These are phyloP conservation scores for Neocrepidodera transversa DNA, from an alignment of 2,888 invertebrate genomes.

Conservation along the genomic window DNA sequence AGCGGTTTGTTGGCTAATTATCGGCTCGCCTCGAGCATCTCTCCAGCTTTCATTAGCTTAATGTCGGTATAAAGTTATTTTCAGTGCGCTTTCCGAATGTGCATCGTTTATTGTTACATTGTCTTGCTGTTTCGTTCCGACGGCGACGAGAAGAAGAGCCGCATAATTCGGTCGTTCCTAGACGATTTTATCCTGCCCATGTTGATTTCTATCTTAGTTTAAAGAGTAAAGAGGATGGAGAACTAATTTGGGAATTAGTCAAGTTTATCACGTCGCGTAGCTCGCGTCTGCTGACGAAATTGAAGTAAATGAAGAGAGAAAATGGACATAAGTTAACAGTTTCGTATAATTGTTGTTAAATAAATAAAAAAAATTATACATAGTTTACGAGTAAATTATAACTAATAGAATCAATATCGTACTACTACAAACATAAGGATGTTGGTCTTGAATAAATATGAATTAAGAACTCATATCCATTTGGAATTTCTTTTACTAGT, in stretches of 20 bases:
- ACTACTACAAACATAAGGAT: too few relatives aligned
- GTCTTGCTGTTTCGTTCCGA: slow-evolving; percentile 28
- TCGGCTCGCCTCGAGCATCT: slow-evolving; percentile 55
- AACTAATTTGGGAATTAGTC: slow-evolving; percentile 23
- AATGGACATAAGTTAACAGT: too few relatives aligned
- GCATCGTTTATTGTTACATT: slow-evolving; percentile 37
- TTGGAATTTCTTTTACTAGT: too few relatives aligned
- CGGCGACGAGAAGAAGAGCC: slow-evolving; percentile 2
- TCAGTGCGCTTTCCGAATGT: slow-evolving; percentile 34
- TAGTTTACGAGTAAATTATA: slow-evolving; percentile 1
- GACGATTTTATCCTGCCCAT: slow-evolving; percentile 20
- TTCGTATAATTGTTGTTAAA: too few relatives aligned
- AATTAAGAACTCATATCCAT: too few relatives aligned
- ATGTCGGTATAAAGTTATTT: slow-evolving; percentile 44
- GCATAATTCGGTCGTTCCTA: slow-evolving; percentile 19
- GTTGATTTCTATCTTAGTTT: slow-evolving; percentile 13
- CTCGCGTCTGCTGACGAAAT: slow-evolving; percentile 20
- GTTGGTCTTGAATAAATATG: too few relatives aligned
- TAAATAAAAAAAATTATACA: too few relatives aligned
- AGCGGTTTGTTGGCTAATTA: slow-evolving; percentile 59
- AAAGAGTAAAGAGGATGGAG: neutral
- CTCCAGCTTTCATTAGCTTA: slow-evolving; percentile 56
- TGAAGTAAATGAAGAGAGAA: slow-evolving; percentile 20
- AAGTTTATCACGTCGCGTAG: slow-evolving; percentile 23
- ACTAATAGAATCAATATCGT: too few relatives aligned